These are phyloP conservation scores for Agrypnus murinus DNA, from an alignment of 2,888 invertebrate species.

Conservation along the genomic window DNA sequence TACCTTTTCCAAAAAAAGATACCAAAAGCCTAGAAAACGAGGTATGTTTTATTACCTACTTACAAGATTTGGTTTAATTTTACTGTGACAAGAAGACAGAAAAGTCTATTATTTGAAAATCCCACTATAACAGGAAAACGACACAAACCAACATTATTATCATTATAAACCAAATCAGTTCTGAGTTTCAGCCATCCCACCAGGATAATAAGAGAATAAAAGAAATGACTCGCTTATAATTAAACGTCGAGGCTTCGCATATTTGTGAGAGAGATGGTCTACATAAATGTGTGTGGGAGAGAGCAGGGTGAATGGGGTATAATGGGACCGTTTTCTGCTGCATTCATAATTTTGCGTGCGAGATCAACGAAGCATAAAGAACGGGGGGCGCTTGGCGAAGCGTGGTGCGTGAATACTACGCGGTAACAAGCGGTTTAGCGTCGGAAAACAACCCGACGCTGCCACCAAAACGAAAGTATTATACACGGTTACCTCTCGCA, in stretches of 20 bases:
- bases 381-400: conserved; percentile 58
- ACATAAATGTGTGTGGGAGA: conserved; percentile 49
- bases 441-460: conserved; percentile 52
- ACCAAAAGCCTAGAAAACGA: too few relatives aligned
- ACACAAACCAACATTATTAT: conserved; percentile 2
- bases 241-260: conserved; percentile 50
- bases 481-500: conserved; percentile 47
- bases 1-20: too few relatives aligned
- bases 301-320: conserved; percentile 47
- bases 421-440: conserved; percentile 64
- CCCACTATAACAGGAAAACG: too few relatives aligned
- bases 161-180: conserved; percentile 46
- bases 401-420: conserved; percentile 62
- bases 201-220: conserved; percentile 44
- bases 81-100: too few relatives aligned
- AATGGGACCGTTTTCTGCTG: conserved; percentile 58
- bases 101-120: too few relatives aligned
- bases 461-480: conserved; percentile 58
- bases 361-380: conserved; percentile 60
- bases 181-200: conserved; percentile 30
- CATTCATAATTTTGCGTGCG: conserved; percentile 62
- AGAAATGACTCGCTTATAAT: conserved; percentile 50
- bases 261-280: too few relatives aligned
- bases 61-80: too few relatives aligned
- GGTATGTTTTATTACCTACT: too few relatives aligned